A percentile compares a stretch with the other conserved stretches of the same genome.
Evolutionary conservation across 2,797 vertebrate species (phyloP).

Genomic region (Lagorchestes hirsutus): DNA sequence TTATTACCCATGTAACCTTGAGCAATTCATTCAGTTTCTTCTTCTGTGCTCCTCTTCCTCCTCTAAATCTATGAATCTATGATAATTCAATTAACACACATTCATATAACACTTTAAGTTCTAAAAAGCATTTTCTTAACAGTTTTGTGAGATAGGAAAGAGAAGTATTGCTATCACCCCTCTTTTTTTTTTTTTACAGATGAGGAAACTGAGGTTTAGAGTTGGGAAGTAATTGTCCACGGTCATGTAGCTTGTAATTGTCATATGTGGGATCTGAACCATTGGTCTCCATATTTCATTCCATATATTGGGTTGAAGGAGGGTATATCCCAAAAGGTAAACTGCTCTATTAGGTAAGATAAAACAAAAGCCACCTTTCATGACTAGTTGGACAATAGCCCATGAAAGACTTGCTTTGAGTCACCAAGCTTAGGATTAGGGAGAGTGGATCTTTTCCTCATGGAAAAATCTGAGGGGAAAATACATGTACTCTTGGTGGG

Average conservation of each 20-base stretch:
- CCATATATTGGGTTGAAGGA: no score
- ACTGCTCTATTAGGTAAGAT: background rate
- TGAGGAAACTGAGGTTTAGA: background rate
- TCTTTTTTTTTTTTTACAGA: background rate
- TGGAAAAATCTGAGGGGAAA: background rate
- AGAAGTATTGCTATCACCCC: background rate
- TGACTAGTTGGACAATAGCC: background rate
- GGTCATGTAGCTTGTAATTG: background rate
- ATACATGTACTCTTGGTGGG: background rate
- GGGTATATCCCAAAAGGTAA: background rate
- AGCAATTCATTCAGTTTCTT: background rate
- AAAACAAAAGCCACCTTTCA: background rate
- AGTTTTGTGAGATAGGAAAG: background rate
- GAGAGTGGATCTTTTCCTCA: no score
- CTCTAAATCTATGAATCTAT: background rate
- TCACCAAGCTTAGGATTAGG: background rate
- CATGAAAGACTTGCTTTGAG: background rate
- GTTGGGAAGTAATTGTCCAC: background rate
- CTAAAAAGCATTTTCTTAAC: background rate
- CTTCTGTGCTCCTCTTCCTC: background rate
- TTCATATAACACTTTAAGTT: background rate
- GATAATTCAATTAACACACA: background rate
- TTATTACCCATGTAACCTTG: background rate
- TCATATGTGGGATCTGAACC: background rate
- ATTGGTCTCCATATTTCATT: background rate